Conservation (phyloP, 2,888 invertebrate genomes). For the Netelia fuscicornis region DNA sequence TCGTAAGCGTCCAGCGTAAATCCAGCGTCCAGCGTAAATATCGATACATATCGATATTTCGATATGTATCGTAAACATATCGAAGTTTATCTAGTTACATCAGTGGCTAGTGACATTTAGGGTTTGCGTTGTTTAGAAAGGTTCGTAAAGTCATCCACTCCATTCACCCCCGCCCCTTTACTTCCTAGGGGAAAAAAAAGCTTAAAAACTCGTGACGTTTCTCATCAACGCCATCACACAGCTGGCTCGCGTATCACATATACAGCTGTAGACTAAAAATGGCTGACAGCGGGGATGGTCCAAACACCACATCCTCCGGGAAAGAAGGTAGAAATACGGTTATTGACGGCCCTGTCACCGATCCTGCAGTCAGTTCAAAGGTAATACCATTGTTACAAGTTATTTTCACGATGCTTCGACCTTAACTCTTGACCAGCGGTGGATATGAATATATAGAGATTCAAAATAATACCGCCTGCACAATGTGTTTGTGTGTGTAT, state of each 20-base stretch:
- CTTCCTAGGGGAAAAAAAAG: too few relatives aligned
- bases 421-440: neutral
- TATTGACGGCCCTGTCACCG: constrained; percentile 91
- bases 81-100: neutral
- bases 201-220: constrained; percentile 46
- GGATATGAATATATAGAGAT: neutral
- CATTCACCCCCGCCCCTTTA: too few relatives aligned
- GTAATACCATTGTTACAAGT: constrained; percentile 78
- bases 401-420: neutral
- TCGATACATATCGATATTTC: constrained; percentile 32
- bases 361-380: constrained; percentile 89
- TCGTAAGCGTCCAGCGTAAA: too few relatives aligned
- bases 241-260: constrained; percentile 40
- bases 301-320: constrained; percentile 78
- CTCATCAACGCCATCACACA: constrained; percentile 50
- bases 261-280: constrained; percentile 77
- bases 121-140: too few relatives aligned
- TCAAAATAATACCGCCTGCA: constrained; percentile 53
- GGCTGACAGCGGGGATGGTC: constrained; percentile 82
- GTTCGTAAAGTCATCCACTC: too few relatives aligned
- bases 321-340: constrained; percentile 85
- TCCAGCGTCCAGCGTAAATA: constrained; percentile 18
- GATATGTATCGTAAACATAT: neutral
- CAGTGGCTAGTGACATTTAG: too few relatives aligned
- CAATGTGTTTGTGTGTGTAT: constrained; percentile 12